Conservation (phyloP, 2,113 vertebrate species). For the Neodon shergylaensis region DNA sequence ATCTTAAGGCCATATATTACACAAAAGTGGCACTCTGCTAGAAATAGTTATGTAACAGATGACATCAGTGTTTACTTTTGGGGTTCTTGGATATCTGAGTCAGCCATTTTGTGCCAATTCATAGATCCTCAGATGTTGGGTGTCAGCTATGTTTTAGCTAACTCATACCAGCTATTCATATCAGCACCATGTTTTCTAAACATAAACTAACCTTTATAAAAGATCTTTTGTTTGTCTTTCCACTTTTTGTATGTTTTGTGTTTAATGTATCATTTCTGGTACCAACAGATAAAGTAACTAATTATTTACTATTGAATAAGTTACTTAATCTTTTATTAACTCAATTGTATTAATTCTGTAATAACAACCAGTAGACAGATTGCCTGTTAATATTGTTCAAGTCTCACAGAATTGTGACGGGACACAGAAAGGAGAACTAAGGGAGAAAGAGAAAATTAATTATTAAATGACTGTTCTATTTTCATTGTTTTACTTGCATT, state of each 20-base stretch:
- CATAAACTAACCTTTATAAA: neutral
- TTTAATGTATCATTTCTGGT: neutral
- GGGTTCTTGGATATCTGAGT: neutral
- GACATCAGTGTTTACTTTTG: neutral
- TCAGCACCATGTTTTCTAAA: neutral
- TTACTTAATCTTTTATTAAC: conserved; percentile 52
- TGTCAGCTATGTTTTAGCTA: neutral
- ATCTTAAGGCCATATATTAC: neutral
- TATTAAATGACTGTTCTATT: neutral
- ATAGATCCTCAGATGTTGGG: neutral
- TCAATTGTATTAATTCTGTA: conserved; percentile 48
- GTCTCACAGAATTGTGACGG: conserved; percentile 27
- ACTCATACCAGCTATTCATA: neutral
- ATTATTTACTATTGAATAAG: conserved; percentile 1
- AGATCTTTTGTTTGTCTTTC: conserved; percentile 20
- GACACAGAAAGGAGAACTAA: conserved; percentile 3
- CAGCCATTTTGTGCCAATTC: neutral
- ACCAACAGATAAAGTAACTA: neutral
- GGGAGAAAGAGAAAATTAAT: neutral
- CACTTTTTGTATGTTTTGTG: neutral
- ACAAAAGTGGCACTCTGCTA: neutral
- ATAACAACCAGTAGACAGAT: conserved; percentile 24
- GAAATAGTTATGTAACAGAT: neutral
- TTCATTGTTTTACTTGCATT: neutral
- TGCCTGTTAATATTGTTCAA: neutral